Percentiles rank a stretch among this genome's conserved stretches.
Evolutionary conservation across 2,797 vertebrate species (phyloP).

Genomic region (Dermochelys coriacea): DNA sequence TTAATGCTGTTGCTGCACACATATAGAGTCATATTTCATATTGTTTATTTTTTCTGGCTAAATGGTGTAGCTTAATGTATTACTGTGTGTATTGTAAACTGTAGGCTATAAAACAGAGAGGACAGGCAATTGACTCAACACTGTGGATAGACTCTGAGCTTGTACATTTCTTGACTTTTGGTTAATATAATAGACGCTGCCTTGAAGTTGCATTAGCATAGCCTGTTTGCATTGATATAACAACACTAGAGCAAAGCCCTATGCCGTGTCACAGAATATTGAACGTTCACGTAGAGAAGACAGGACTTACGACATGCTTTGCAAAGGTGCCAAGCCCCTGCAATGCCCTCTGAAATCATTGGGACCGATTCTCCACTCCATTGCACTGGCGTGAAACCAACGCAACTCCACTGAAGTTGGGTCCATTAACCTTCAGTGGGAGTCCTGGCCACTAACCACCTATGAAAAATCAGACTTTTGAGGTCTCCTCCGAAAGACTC

Average conservation of each 20-base stretch:
- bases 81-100: not conserved
- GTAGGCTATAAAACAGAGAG: not conserved
- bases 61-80: not conserved
- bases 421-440: not conserved
- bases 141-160: not conserved
- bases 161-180: not conserved
- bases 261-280: not conserved
- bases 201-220: not conserved
- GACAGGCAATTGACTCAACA: not conserved
- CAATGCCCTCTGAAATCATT: not conserved
- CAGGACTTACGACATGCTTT: not conserved
- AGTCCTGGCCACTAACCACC: not conserved
- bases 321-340: not conserved
- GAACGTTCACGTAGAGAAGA: not conserved
- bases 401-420: not conserved
- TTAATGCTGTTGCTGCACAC: no score
- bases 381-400: not conserved
- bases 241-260: not conserved
- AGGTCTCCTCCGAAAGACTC: not conserved
- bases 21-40: not conserved
- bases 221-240: not conserved
- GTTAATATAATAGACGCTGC: not conserved
- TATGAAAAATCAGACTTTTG: not conserved
- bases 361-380: not conserved
- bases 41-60: not conserved